These are phyloP conservation scores for Butastur rufipennis DNA, from an alignment of 2,113 vertebrate genomes.

Conservation along the genomic window DNA sequence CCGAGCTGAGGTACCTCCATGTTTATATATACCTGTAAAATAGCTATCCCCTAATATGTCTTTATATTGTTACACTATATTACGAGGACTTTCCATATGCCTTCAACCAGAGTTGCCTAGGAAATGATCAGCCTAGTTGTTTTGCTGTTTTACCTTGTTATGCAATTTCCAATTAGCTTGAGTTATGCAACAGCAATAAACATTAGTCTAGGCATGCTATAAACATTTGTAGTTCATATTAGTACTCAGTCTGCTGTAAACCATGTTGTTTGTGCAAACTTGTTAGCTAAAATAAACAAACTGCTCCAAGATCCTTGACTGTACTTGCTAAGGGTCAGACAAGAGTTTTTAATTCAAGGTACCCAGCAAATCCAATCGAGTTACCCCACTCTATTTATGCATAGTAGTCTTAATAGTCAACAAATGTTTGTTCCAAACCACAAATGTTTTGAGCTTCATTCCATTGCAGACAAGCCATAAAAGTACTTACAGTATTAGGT, in stretches of 20 bases:
- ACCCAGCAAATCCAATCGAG: neutral
- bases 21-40: neutral
- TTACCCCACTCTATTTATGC: neutral
- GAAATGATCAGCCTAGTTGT: neutral
- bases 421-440: slow-evolving; percentile 21
- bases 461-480: neutral
- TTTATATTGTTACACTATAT: neutral
- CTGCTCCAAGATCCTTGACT: neutral
- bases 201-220: neutral
- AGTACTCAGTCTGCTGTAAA: neutral
- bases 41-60: neutral
- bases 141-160: neutral
- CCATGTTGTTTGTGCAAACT: neutral
- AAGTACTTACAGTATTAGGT: neutral
- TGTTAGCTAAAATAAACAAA: slow-evolving; percentile 19
- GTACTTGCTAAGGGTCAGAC: neutral
- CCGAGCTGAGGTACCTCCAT: neutral
- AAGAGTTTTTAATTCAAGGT: neutral
- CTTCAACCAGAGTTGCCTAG: neutral
- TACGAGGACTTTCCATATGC: neutral
- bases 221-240: neutral
- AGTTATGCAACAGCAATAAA: neutral
- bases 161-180: neutral
- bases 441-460: slow-evolving; percentile 11
- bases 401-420: neutral